Percentiles rank a stretch among this genome's conserved stretches.
Conservation (phyloP, 1,140 invertebrate genomes). For the Hyphantria cunea region DNA sequence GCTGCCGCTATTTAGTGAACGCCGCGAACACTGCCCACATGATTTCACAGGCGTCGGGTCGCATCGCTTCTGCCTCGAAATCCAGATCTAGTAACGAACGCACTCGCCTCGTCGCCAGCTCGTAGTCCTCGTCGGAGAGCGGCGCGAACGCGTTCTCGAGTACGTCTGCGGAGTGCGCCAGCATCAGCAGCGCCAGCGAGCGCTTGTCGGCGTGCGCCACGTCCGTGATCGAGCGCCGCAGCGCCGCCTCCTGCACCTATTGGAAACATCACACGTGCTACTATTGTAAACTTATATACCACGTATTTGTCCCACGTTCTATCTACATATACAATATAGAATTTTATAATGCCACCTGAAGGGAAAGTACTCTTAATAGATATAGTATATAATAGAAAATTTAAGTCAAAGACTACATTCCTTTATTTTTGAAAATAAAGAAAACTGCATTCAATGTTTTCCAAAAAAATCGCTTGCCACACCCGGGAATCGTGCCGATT, state of each 20-base stretch:
- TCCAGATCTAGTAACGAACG: conserved; percentile 97
- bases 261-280: too few relatives aligned
- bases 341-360: too few relatives aligned
- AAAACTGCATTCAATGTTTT: too few relatives aligned
- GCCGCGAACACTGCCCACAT: conserved; percentile 99
- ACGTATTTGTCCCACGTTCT: too few relatives aligned
- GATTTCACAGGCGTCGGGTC: conserved; percentile 93
- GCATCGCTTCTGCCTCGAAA: conserved; percentile 96
- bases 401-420: too few relatives aligned
- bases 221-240: conserved; percentile 98
- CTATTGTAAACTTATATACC: too few relatives aligned
- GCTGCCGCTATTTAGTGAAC: conserved; percentile 94
- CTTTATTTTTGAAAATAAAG: too few relatives aligned
- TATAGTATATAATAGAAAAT: too few relatives aligned
- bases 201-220: conserved; percentile 98
- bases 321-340: too few relatives aligned
- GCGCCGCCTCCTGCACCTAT: conserved; percentile 97
- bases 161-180: conserved; percentile 99
- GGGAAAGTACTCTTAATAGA: too few relatives aligned
- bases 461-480: too few relatives aligned
- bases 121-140: conserved; percentile 98
- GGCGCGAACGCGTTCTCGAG: conserved; percentile 99
- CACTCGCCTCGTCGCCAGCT: conserved; percentile 98
- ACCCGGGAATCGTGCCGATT: too few relatives aligned
- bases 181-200: conserved; percentile 94